Evolutionary conservation across 2,113 vertebrate species (phyloP).

Genomic region (Paramisgurnus dabryanus): DNA sequence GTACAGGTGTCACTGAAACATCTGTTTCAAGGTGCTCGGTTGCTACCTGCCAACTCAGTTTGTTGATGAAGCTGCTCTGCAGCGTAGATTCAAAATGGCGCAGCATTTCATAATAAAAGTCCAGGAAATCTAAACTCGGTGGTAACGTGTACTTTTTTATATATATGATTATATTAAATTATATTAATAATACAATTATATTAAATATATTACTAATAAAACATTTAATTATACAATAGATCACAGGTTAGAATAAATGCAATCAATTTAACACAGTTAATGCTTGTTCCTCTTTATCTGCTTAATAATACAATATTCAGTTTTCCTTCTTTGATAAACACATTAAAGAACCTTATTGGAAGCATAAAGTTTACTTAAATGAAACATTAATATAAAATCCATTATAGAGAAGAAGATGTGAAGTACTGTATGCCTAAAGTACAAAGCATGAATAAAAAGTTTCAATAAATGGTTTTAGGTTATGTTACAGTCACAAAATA

Average conservation of each 20-base stretch:
- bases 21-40: not conserved
- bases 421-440: conserved; percentile 39
- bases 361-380: conserved; percentile 35
- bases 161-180: no score
- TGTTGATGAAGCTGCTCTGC: not conserved
- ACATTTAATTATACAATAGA: no score
- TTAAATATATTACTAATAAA: no score
- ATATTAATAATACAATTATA: no score
- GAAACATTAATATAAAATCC: conserved; percentile 35
- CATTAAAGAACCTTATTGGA: not conserved
- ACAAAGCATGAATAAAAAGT: conserved; percentile 52
- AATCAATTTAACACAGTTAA: no score
- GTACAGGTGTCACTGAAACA: conserved; percentile 11
- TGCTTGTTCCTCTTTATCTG: not conserved
- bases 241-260: no score
- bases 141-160: no score
- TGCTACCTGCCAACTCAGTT: conserved; percentile 21
- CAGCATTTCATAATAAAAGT: conserved; percentile 45
- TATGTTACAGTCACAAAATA: conserved; percentile 38
- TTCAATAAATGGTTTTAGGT: conserved; percentile 37
- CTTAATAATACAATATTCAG: not conserved
- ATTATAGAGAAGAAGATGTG: conserved; percentile 44
- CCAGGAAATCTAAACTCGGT: not conserved
- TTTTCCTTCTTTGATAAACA: not conserved
- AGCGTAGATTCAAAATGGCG: conserved; percentile 39